Evolutionary conservation across 2,888 invertebrate species (phyloP), one percentile per base, ranked within the genome.

Genomic region (Tachina grossa): DNA sequence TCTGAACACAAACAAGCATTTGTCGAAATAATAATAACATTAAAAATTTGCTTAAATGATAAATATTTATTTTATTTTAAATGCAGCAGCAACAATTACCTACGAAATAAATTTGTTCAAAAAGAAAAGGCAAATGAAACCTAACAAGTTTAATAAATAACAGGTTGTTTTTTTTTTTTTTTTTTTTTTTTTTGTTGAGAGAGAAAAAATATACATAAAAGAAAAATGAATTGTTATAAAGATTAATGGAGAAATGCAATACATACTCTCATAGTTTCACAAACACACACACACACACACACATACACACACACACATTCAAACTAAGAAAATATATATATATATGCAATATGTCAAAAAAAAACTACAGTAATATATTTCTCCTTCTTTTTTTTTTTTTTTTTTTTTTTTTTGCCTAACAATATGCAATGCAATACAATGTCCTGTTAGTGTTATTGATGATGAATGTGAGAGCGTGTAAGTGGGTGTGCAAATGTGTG

Each of bases 171-270:
- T 66, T 39, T 31, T 31, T 31, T 31, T 4, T 2, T 4, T 4
- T 31, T 31, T 31, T 4, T 31, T 31, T 4, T n/a, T n/a, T n/a
- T n/a, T n/a, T n/a, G n/a, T n/a, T n/a, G n/a, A n/a, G n/a, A 31
- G 31, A 2, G 4, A 31, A 14, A 53, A 1, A 75, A 16, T 53
- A 63, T 43, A 43, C 43, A 22, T 16, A 59, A 43, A 79, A 82
- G 85, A 83, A 79, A 85, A 80, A 85, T 85, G 85, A 85, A 85
- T 85, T 85, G 85, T 83, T 85, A 75, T 83, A 83, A 85, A 85
- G 85, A 83, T 85, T 83, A 83, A 85, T 85, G 83, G 83, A 79
- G 76, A 72, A 83, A 76, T 85, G 59, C 66, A 75, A 75, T 71
- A 57, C 66, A 75, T 71, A 57, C 66, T n/a, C 47, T 13, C 9